Evolutionary conservation across 2,113 vertebrate genomes (phyloP), one percentile per base, ranked within the genome.

Genomic region (Calidris pygmaea): DNA sequence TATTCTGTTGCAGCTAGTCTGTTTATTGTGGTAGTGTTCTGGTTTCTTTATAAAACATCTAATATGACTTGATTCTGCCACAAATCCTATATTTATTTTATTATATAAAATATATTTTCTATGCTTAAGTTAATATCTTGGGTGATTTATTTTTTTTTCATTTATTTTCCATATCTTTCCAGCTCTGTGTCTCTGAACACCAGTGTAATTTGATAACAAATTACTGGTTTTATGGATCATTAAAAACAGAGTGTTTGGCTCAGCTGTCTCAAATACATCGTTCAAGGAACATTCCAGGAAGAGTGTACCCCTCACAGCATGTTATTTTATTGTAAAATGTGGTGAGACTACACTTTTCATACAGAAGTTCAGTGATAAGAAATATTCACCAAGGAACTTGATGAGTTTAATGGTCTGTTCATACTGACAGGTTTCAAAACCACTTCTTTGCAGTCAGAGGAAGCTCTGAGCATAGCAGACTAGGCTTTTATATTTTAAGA

Each of bases 91-190:
- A 48, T 80, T 83, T 94, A 43, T 43, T 43, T 43, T 58, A 41
- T 59, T 78, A 47, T 66, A 75, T 39, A 62, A 80, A 86, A 26
- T 6, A 7, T 50, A n/a, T 41, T 87, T 85, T 85, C 17, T 63
- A 13, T 79, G 22, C 8, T 68, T 48, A 65, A 32, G 3, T 37
- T 56, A 73, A 4, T 65, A 23, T n/a, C 6, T 63, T 85, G 16
- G 3, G 4, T 0, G 21, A 41, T 12, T 41, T 23, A 56, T 29
- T 59, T 20, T 52, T n/a, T 62, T 29, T 7, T 59, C 0, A 10
- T 34, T 48, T 37, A 23, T 1, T 19, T 85, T 26, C 47, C 21
- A 23, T 62, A 83, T 48, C 22, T 82, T 66, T 87, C 18, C 29
- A 59, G 12, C 29, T 74, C 52, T 4, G 4, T 83, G 11, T 74